Conservation (phyloP, 2,888 invertebrate species). For the Lysandra coridon region DNA sequence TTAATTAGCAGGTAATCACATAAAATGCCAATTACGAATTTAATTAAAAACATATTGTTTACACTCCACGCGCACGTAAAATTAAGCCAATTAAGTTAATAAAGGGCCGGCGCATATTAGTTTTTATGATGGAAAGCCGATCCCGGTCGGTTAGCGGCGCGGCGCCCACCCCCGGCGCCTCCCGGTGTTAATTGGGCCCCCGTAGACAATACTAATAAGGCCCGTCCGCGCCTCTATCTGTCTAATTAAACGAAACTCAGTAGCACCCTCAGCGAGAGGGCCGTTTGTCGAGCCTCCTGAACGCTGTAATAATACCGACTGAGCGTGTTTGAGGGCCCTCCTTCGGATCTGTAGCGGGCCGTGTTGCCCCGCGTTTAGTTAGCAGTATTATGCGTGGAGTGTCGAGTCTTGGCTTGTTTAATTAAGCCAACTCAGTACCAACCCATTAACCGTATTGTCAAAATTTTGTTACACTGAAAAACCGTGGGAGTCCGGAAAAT, state of each 20-base stretch:
- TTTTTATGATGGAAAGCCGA: constrained; percentile 55
- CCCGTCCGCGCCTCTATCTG: constrained; percentile 79
- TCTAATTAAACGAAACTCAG: constrained; percentile 81
- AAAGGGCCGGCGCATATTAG: constrained; percentile 33
- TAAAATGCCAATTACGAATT: neutral
- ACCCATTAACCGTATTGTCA: constrained; percentile 57
- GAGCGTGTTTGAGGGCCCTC: constrained; percentile 80
- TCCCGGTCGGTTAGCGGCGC: constrained; percentile 76
- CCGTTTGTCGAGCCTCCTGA: constrained; percentile 76
- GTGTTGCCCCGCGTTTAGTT: constrained; percentile 78
- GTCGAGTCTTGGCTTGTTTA: constrained; percentile 76
- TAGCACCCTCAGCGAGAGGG: constrained; percentile 76
- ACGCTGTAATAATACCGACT: constrained; percentile 79
- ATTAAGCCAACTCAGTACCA: constrained; percentile 79
- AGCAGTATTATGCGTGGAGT: constrained; percentile 78
- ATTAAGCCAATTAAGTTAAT: constrained; percentile 17
- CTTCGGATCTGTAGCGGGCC: constrained; percentile 65
- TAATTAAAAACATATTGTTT: constrained; percentile 10
- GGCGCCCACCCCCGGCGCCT: constrained; percentile 71
- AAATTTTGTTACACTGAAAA: constrained; percentile 28
- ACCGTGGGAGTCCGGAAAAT: neutral
- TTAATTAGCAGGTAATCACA: neutral
- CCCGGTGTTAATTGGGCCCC: constrained; percentile 80
- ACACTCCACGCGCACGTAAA: constrained; percentile 3
- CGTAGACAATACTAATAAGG: constrained; percentile 81